Evolutionary conservation across 2,888 invertebrate genomes (phyloP), one percentile per base, ranked within the genome.

Genomic region (Phlogophora meticulosa): DNA sequence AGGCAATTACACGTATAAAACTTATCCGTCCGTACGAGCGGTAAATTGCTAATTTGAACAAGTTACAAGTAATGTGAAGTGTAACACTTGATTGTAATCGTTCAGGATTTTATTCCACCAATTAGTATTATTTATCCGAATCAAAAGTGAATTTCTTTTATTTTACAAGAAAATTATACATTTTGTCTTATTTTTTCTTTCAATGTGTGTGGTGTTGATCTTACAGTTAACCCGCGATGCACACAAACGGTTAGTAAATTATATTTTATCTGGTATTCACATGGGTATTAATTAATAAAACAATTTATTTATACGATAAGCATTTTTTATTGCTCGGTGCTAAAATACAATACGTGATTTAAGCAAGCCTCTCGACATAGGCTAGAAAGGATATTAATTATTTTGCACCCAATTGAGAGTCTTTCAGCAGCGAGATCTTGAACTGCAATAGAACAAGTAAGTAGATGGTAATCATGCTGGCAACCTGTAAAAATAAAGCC

Each of bases 371-470:
- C n/a, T 28, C 28, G 5, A 28, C 28, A 28, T 28, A 5, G 28
- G 28, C 28, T 28, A 28, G 5, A 28, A 28, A 28, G 38, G 13
- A 9, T 51, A 13, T 7, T 15, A 38, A 34, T 67, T 66, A 72
- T 28, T 66, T 66, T 9, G 38, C 52, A 66, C 56, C 34, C 15
- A 64, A 67, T 82, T 87, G 85, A 2, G 89, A 88, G 45, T 94
- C 94, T 76, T 92, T 95, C 0, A 93, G 95, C 3, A 95, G 87
- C 17, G 96, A 96, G 66, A 97, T 96, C 91, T 97, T 97, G 91
- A 97, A 97, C 87, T 97, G 97, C 52, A 97, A 91, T 42, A 97
- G 87, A 3, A 97, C 97, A 51, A 97, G 96, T 61, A 97, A 90
- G 85, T 97, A 97, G 63, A 97, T 96, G 1, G 97, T 96, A 53